These are phyloP conservation scores for Pteropus alecto DNA, from an alignment of 2,113 vertebrate genomes.

Conservation along the genomic window DNA sequence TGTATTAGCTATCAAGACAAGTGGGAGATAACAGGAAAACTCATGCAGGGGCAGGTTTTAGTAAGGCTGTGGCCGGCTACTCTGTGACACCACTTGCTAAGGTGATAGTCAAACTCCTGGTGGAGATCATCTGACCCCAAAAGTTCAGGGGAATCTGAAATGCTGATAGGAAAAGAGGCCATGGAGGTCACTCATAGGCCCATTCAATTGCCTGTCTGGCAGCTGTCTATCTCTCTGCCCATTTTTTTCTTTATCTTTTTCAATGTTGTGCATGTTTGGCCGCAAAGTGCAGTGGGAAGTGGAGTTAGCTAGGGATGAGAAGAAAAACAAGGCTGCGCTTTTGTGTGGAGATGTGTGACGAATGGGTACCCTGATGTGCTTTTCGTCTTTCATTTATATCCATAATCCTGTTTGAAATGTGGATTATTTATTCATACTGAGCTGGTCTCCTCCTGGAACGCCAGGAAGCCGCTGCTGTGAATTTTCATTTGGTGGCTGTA, in stretches of 20 bases:
- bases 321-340: slow-evolving; percentile 42
- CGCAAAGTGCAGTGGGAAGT: not conserved
- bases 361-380: slow-evolving; percentile 62
- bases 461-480: not conserved
- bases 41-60: slow-evolving; percentile 74
- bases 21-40: slow-evolving; percentile 82
- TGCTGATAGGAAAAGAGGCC: slow-evolving; percentile 50
- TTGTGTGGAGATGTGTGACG: slow-evolving; percentile 29
- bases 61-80: not conserved
- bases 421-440: slow-evolving; percentile 64
- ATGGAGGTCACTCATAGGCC: not conserved
- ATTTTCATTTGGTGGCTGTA: slow-evolving; percentile 28
- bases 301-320: not conserved
- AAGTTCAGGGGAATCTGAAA: slow-evolving; percentile 62
- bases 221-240: not conserved
- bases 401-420: slow-evolving; percentile 70
- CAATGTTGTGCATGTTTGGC: not conserved
- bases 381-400: slow-evolving; percentile 67
- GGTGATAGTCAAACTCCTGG: slow-evolving; percentile 61
- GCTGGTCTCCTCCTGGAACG: not conserved
- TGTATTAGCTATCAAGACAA: slow-evolving; percentile 83
- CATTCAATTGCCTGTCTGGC: not conserved
- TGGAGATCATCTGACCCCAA: slow-evolving; percentile 61
- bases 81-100: slow-evolving; percentile 45
- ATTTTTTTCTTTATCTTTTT: not conserved